Evolutionary conservation across 1,140 invertebrate genomes (phyloP), one percentile per base, ranked within the genome.

Genomic region (Prorops nasuta): DNA sequence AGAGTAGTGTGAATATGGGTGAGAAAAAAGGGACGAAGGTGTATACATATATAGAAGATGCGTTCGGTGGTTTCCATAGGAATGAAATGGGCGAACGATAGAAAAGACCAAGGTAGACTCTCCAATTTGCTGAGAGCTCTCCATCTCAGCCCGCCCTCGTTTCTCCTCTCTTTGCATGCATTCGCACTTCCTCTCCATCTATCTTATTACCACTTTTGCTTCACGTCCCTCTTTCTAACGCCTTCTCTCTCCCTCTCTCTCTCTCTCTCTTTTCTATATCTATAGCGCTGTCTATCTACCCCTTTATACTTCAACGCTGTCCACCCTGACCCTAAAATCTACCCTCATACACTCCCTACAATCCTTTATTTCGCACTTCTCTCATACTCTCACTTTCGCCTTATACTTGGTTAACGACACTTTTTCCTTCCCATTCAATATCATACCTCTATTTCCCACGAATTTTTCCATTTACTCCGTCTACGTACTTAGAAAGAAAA

Each of bases 101-200:
- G 36, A 37, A 37, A 37, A 37, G 36, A 17, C 36, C 38, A 36
- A 42, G 48, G 50, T n/a, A n/a, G n/a, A n/a, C 52, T 54, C 52
- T 51, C 48, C 52, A 54, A 54, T 51, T 54, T 54, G 52, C 20
- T 21, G 51, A 54, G 51, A 55, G 52, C 39, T 41, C 21, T 20
- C 19, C 10, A 41, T 24, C 19, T 47, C 44, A 40, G 10, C 14
- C 15, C 35, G 12, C n/a, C 22, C n/a, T 20, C 39, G 39, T 10
- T 20, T 19, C 12, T 24, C 18, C 37, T 20, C 14, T 21, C 38
- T 16, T 41, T 14, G 35, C 14, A 14, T 41, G 21, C 12, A 41
- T 41, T 41, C 39, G 17, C 39, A 41, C 21, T 22, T 24, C 20
- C n/a, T 24, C 19, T 12, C 18, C 39, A 2, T 14, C 39, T n/a